A percentile compares a stretch with the other conserved stretches of the same genome.
Evolutionary conservation across 2,888 invertebrate genomes (phyloP).

Genomic region (Athripsodes cinereus): DNA sequence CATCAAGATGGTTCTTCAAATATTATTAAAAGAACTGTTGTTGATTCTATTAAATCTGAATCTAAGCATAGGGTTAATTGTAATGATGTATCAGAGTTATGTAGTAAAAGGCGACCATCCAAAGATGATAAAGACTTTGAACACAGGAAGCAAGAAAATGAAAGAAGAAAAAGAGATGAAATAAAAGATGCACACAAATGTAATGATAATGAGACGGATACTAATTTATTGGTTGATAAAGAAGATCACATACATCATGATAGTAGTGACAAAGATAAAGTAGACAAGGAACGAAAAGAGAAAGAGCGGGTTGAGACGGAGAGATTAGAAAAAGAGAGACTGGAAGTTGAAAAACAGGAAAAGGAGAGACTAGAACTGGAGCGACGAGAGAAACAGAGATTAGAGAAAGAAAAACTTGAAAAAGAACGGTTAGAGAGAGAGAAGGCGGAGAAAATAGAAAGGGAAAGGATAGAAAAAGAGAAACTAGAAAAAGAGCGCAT

Average conservation of each 20-base stretch:
- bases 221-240: no score
- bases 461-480: slow-evolving; percentile 32
- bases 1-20: slow-evolving; percentile 10
- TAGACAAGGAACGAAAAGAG: slow-evolving; percentile 32
- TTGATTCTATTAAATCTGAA: slow-evolving; percentile 13
- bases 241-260: no score
- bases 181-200: neutral
- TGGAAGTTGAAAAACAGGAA: slow-evolving; percentile 30
- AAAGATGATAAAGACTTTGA: slow-evolving; percentile 28
- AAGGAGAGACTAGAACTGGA: slow-evolving; percentile 29
- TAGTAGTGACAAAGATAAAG: slow-evolving; percentile 33
- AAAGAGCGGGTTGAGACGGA: slow-evolving; percentile 33
- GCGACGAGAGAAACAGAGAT: slow-evolving; percentile 31
- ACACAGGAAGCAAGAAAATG: slow-evolving; percentile 35
- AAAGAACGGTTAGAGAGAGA: slow-evolving; percentile 40
- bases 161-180: slow-evolving; percentile 33
- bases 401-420: slow-evolving; percentile 37
- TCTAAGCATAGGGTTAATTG: slow-evolving; percentile 8
- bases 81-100: slow-evolving; percentile 13
- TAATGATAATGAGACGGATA: slow-evolving; percentile 2
- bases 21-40: slow-evolving; percentile 12
- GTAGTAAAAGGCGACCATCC: slow-evolving; percentile 15
- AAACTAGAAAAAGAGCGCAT: slow-evolving; percentile 36
- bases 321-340: slow-evolving; percentile 30
- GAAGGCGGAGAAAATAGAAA: slow-evolving; percentile 30